These are phyloP conservation scores for Dermatophagoides farinae DNA, from an alignment of 1,140 invertebrate genomes.

Conservation along the genomic window DNA sequence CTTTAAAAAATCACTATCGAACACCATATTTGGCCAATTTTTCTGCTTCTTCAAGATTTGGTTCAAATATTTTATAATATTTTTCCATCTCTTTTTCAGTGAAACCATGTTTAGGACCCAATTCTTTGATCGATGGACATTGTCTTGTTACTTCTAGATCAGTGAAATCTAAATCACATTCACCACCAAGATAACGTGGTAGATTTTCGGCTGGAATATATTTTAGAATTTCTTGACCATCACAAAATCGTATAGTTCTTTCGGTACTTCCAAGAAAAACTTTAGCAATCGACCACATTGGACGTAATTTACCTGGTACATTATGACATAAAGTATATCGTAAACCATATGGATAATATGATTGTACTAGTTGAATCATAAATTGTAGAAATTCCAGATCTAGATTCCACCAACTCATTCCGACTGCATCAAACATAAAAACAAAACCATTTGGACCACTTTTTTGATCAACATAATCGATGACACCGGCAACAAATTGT, in stretches of 20 bases:
- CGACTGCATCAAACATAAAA: slow-evolving; percentile 11
- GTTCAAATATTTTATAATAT: slow-evolving; percentile 9
- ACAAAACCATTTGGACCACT: not conserved
- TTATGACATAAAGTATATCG: slow-evolving; percentile 9
- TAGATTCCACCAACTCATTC: not conserved
- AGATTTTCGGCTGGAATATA: slow-evolving; percentile 14
- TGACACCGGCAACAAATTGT: slow-evolving; percentile 3
- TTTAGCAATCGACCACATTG: slow-evolving; percentile 5
- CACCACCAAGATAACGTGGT: slow-evolving; percentile 17
- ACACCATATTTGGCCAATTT: not conserved
- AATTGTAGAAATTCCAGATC: slow-evolving; percentile 10
- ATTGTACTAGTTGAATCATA: slow-evolving; percentile 2
- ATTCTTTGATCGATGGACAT: slow-evolving; percentile 2
- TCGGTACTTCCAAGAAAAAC: slow-evolving; percentile 1
- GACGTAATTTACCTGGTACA: slow-evolving; percentile 4
- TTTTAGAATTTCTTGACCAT: slow-evolving; percentile 12
- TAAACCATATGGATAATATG: slow-evolving; percentile 10
- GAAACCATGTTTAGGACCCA: slow-evolving; percentile 1
- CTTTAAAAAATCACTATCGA: not conserved
- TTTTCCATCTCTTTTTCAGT: slow-evolving; percentile 2
- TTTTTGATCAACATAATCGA: slow-evolving; percentile 1
- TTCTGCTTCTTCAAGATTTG: not conserved
- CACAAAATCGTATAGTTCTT: slow-evolving; percentile 14
- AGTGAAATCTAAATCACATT: slow-evolving; percentile 5
- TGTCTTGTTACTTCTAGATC: not conserved